These are phyloP conservation scores for Lordiphosa collinella DNA, from an alignment of 1,140 invertebrate genomes.

Conservation along the genomic window DNA sequence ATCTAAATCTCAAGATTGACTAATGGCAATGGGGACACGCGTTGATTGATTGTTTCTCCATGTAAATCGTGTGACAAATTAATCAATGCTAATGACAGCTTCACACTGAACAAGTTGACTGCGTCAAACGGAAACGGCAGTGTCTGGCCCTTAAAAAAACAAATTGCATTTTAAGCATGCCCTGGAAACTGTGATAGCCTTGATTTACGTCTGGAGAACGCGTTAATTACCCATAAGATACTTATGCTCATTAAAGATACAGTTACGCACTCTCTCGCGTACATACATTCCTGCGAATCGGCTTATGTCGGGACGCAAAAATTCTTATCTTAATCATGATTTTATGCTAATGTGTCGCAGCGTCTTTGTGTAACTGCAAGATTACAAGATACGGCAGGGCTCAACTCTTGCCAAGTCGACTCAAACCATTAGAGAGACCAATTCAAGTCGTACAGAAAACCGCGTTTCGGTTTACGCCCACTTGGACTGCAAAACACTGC, in stretches of 20 bases:
- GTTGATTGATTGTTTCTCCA: constrained; percentile 79
- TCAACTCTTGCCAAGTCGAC: constrained; percentile 32
- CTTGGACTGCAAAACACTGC: constrained; percentile 26
- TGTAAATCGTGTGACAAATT: constrained; percentile 78
- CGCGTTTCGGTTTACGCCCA: constrained; percentile 53
- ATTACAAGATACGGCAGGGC: constrained; percentile 54
- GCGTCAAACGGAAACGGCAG: constrained; percentile 33
- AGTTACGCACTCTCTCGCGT: constrained; percentile 36
- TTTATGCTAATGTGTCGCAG: constrained; percentile 78
- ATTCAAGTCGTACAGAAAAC: constrained; percentile 1
- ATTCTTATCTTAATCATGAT: constrained; percentile 75
- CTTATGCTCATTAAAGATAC: constrained; percentile 46
- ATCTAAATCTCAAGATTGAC: constrained; percentile 73
- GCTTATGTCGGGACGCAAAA: constrained; percentile 25
- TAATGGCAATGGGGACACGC: constrained; percentile 57
- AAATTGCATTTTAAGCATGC: constrained; percentile 73
- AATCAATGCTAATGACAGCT: constrained; percentile 79
- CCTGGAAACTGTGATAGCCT: constrained; percentile 63
- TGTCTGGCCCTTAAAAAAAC: constrained; percentile 22
- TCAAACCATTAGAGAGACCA: neutral
- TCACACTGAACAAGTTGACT: constrained; percentile 49
- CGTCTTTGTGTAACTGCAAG: constrained; percentile 54
- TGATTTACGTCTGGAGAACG: constrained; percentile 59
- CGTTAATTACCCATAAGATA: constrained; percentile 62
- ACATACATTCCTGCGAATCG: neutral